Evolutionary conservation across 1,140 invertebrate genomes (phyloP), one percentile per base, ranked within the genome.

Genomic region (Macrobrachium rosenbergii): DNA sequence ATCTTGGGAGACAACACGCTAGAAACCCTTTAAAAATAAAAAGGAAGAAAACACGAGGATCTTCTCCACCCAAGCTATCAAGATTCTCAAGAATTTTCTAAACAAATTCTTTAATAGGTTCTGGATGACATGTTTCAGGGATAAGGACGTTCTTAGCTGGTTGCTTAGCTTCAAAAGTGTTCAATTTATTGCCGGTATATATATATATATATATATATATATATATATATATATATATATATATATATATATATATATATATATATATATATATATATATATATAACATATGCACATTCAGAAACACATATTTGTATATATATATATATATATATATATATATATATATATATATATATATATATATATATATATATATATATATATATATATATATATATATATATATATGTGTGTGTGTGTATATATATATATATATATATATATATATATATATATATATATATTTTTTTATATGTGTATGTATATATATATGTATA

Each of bases 351-450:
- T 69, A n/a, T 69, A n/a, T 69, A n/a, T 69, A n/a, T 69, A 17
- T 69, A n/a, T 69, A 69, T n/a, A 17, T 69, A 69, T 17, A 17
- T 69, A 2, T 69, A n/a, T n/a, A n/a, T 69, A n/a, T 69, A 69
- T 69, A n/a, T 69, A n/a, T 69, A n/a, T 67, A 67, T 67, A 67
- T 67, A 67, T 67, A 67, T 67, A 67, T 67, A 67, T 67, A 67
- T 67, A 23, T 67, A 23, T 67, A 23, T 67, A 23, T 67, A 23
- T 67, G 14, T 67, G 14, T 67, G 14, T 67, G 14, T 23, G 14
- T 67, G 14, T n/a, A n/a, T n/a, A n/a, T n/a, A 69, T n/a, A 69
- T n/a, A 69, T n/a, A 69, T n/a, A 69, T 28, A 69, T n/a, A 69
- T 7, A 69, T n/a, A 69, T n/a, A 69, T n/a, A 69, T 67, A 67